Evolutionary conservation across 1,140 invertebrate species (phyloP), one percentile per base, ranked within the genome.

Genomic region (Calephelis nemesis): DNA sequence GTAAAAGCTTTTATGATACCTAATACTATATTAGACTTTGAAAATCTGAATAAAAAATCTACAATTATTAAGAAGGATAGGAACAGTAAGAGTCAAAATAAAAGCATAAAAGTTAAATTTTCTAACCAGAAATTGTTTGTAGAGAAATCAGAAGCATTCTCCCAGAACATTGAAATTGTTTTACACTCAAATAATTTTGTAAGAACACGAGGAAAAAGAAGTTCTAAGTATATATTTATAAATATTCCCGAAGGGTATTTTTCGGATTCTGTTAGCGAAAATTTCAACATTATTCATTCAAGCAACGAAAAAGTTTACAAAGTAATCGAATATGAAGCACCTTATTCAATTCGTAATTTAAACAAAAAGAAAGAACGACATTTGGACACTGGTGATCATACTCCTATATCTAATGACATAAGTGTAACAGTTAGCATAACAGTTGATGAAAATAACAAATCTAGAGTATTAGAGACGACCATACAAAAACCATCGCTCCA

Each of bases 251-350:
- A 81, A 74, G 79, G 76, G 5, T 88, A 84, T 65, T 84, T 88
- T 64, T 73, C 78, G n/a, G 75, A 80, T 52, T 74, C 75, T 8
- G 85, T 67, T 19, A 78, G 69, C 65, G 79, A 81, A 13, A 71
- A 75, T 42, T 30, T 68, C 62, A 64, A 63, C 30, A 54, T 50
- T 40, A 75, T 19, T 54, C 69, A 78, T 42, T 76, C 78, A 0
- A 90, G 82, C 62, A 79, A 86, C 63, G 85, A 90, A 74, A 73
- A 87, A 78, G 83, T 90, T 40, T 90, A 77, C 68, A 86, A 88
- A 67, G 81, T 90, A 47, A 74, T 86, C 11, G 85, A 90, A 69
- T 88, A 90, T 72, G 85, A 88, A 68, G 78, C 76, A 6, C 65
- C 69, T 13, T 72, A 72, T 68, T 75, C 70, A 13, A 64, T 64